phyloP scores from a whole-genome alignment of 2,888 invertebrate species.

The Hoplodrina blanda region DNA sequence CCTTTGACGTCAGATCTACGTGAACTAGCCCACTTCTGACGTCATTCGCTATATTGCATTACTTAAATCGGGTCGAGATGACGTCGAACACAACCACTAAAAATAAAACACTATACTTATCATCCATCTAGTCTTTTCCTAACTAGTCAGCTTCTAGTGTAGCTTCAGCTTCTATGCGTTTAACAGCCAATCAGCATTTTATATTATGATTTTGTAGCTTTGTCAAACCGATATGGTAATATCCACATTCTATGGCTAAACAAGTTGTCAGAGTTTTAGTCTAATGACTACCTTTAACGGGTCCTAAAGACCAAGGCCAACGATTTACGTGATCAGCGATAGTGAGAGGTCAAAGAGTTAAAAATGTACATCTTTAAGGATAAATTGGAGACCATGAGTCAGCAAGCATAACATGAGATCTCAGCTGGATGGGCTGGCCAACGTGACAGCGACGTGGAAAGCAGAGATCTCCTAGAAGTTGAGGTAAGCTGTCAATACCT shows the following conservation, averaged over 20 bases:
- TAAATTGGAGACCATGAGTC: too few species aligned
- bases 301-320: too few species aligned
- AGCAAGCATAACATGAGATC: too few species aligned
- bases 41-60: conserved; percentile 26
- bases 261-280: background rate
- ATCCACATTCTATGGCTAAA: background rate
- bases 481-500: too few species aligned
- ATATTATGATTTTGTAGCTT: background rate
- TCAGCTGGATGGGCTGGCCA: too few species aligned
- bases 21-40: conserved; percentile 11
- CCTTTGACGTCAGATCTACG: conserved; percentile 27
- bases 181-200: background rate
- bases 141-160: background rate
- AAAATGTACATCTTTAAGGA: too few species aligned
- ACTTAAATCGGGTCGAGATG: conserved; percentile 15
- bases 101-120: conserved; percentile 1
- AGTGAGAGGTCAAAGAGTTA: too few species aligned
- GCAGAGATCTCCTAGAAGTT: too few species aligned
- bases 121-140: background rate
- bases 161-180: background rate
- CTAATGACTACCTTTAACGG: background rate
- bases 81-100: background rate
- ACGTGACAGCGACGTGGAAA: too few species aligned
- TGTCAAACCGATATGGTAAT: too few species aligned
- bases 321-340: too few species aligned